Conservation (phyloP, 2,797 vertebrate species). For the Phyllotis vaccarum region DNA sequence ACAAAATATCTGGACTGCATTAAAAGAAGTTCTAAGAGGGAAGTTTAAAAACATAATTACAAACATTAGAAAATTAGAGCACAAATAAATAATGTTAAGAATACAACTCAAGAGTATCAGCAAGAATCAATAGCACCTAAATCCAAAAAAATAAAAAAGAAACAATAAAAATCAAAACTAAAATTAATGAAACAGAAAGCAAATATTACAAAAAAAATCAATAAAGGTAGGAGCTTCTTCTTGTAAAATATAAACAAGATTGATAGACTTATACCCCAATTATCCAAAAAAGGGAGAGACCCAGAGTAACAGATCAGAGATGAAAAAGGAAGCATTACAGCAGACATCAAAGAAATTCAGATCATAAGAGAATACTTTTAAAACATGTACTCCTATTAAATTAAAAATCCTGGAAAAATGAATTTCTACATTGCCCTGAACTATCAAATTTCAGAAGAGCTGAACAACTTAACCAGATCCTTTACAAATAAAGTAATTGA, state of each 20-base stretch:
- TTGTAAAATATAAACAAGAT: neutral
- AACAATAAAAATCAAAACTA: neutral
- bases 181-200: neutral
- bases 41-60: neutral
- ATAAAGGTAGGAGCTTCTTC: neutral
- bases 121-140: neutral
- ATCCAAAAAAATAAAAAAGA: neutral
- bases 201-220: neutral
- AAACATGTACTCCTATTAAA: neutral
- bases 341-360: neutral
- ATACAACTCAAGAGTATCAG: neutral
- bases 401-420: neutral
- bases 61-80: neutral
- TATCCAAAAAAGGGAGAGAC: neutral
- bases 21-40: neutral
- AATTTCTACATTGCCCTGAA: neutral
- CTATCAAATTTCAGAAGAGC: neutral
- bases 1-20: neutral
- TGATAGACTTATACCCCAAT: neutral
- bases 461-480: neutral
- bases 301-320: neutral
- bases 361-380: neutral
- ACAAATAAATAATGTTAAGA: neutral
- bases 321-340: neutral
- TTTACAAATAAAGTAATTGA: neutral